These are phyloP conservation scores for Alloscopus bannaensis DNA, from an alignment of 2,888 invertebrate genomes.

Conservation along the genomic window DNA sequence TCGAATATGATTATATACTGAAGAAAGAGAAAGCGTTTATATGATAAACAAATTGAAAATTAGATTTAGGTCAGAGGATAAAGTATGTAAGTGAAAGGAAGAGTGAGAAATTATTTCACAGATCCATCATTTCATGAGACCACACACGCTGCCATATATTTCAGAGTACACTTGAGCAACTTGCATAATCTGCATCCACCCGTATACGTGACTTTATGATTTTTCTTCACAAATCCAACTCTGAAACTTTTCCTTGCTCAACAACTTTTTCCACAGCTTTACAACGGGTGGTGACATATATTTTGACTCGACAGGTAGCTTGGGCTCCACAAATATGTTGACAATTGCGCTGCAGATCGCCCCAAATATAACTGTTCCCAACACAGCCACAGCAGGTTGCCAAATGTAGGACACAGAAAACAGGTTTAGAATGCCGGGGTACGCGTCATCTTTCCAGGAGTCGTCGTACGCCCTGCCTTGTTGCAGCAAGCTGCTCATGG, in stretches of 20 bases:
- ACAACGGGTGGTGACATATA: slow-evolving; percentile 44
- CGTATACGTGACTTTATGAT: no score
- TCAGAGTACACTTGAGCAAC: no score
- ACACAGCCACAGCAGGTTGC: slow-evolving; percentile 53
- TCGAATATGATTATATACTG: no score
- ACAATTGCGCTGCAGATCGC: slow-evolving; percentile 49
- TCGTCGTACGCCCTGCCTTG: not conserved
- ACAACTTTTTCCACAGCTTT: slow-evolving; percentile 50
- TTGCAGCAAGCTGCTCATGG: not conserved
- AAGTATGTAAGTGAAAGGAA: no score
- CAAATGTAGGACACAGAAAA: slow-evolving; percentile 60
- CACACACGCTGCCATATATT: no score
- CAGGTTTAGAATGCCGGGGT: slow-evolving; percentile 39
- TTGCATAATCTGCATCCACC: no score
- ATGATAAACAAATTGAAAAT: no score
- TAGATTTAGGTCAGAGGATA: no score
- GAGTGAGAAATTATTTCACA: no score
- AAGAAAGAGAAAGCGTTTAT: no score
- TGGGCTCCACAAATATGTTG: slow-evolving; percentile 6
- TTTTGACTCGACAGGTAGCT: slow-evolving; percentile 20
- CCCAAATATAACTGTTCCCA: slow-evolving; percentile 51
- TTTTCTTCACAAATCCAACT: slow-evolving; percentile 41
- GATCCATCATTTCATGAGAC: no score
- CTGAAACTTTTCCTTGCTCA: slow-evolving; percentile 38
- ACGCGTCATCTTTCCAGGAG: slow-evolving; percentile 53